phyloP scores from a whole-genome alignment of 2,797 vertebrate genomes.

The Xiphorhynchus erythropygius region DNA sequence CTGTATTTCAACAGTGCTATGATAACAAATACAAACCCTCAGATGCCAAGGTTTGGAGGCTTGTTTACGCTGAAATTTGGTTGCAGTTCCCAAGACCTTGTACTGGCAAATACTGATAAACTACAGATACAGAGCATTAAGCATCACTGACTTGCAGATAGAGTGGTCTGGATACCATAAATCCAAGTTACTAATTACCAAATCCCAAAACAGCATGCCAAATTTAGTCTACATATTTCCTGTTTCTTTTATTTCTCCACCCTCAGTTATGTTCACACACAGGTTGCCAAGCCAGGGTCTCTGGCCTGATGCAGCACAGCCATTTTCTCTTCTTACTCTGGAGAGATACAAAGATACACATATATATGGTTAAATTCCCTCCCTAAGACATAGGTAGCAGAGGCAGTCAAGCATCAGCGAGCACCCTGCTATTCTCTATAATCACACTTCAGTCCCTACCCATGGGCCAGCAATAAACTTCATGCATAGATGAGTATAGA shows the following conservation, averaged over 20 bases:
- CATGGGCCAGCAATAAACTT: background rate
- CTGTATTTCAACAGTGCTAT: background rate
- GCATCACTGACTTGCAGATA: background rate
- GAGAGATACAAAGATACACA: background rate
- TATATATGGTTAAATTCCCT: background rate
- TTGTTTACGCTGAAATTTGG: background rate
- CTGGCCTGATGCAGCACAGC: background rate
- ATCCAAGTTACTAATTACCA: constrained; percentile 5
- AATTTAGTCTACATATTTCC: background rate
- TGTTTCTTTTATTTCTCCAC: background rate
- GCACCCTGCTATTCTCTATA: background rate
- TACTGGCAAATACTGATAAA: constrained; percentile 27
- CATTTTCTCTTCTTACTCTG: background rate
- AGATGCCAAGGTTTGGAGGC: background rate
- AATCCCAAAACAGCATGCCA: background rate
- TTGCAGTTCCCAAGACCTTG: background rate
- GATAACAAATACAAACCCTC: background rate
- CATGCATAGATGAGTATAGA: fast-evolving
- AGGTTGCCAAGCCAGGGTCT: background rate
- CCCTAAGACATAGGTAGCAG: background rate
- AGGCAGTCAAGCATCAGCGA: background rate
- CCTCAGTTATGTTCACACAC: background rate
- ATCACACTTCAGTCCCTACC: background rate
- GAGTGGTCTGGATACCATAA: background rate
- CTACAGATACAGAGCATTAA: background rate